Percentiles rank a stretch among this genome's conserved stretches.
These are phyloP conservation scores for Megalops cyprinoides DNA, from an alignment of 2,797 vertebrate species.

Conservation along the genomic window DNA sequence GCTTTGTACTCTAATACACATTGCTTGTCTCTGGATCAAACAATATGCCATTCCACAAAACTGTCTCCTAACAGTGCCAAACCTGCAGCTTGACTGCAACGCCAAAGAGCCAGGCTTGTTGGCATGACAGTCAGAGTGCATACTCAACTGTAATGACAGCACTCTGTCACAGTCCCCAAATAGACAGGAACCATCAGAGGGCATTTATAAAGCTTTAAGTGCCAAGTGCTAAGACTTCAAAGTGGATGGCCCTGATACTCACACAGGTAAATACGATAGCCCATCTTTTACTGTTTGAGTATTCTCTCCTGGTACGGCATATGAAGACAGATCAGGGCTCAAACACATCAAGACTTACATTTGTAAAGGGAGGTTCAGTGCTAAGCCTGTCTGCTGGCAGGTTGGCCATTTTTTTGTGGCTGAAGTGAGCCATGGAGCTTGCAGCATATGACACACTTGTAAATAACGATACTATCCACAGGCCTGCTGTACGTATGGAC, in stretches of 20 bases:
- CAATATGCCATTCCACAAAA: no score
- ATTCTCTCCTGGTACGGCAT: not conserved
- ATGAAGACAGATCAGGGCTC: not conserved
- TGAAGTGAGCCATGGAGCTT: not conserved
- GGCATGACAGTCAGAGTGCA: no score
- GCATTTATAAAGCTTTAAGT: no score
- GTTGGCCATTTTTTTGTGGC: constrained; percentile 33
- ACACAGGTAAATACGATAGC: constrained; percentile 25
- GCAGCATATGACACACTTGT: constrained; percentile 10
- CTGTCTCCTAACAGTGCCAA: no score
- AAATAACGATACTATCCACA: constrained; percentile 46
- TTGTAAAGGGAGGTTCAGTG: not conserved
- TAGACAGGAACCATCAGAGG: not conserved
- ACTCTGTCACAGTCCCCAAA: no score
- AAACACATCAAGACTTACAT: not conserved
- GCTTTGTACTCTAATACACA: no score
- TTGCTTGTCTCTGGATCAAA: no score
- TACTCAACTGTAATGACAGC: no score
- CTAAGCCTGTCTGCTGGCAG: constrained; percentile 23
- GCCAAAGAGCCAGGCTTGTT: no score
- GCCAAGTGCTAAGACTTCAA: not conserved
- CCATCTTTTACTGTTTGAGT: not conserved
- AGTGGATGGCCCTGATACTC: not conserved
- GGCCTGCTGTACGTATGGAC: constrained; percentile 26
- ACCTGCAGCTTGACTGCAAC: no score